phyloP scores from a whole-genome alignment of 2,797 vertebrate genomes.

The Pagetopsis macropterus region DNA sequence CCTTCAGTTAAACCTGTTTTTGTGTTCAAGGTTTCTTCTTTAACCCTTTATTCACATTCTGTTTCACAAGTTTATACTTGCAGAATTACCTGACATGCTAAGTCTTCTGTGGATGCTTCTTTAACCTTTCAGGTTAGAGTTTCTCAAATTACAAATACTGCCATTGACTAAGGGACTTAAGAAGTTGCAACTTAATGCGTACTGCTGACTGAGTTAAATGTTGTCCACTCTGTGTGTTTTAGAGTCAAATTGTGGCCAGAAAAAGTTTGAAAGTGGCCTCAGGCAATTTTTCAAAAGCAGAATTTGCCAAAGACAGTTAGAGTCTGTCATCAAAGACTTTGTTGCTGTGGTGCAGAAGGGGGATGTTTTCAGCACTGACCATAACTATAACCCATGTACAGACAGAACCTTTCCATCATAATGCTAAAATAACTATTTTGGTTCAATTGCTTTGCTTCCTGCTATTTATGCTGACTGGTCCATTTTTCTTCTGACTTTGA shows the following conservation, averaged over 20 bases:
- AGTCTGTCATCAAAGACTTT: conserved; percentile 61
- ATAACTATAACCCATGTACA: conserved; percentile 56
- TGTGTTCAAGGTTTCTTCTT: conserved; percentile 6
- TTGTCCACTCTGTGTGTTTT: conserved; percentile 54
- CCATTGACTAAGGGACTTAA: conserved; percentile 30
- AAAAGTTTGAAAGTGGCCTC: conserved; percentile 39
- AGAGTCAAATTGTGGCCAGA: conserved; percentile 36
- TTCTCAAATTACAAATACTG: conserved; percentile 16
- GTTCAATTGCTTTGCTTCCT: conserved; percentile 34
- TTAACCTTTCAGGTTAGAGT: conserved; percentile 19
- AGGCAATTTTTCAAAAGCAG: conserved; percentile 53
- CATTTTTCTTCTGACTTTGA: conserved; percentile 36
- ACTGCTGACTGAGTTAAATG: conserved; percentile 45
- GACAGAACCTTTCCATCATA: conserved; percentile 61
- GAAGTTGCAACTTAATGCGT: conserved; percentile 24
- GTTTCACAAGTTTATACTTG: neutral
- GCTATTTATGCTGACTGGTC: conserved; percentile 56
- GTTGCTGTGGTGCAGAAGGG: conserved; percentile 51
- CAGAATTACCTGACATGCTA: neutral
- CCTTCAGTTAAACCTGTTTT: conserved; percentile 11
- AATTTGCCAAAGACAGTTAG: conserved; percentile 41
- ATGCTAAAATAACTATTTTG: conserved; percentile 55
- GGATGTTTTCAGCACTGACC: conserved; percentile 62
- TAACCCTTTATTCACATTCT: neutral
- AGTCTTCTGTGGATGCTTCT: conserved; percentile 4